phyloP scores from a whole-genome alignment of 2,797 vertebrate species.

The Danio jaintianensis region DNA sequence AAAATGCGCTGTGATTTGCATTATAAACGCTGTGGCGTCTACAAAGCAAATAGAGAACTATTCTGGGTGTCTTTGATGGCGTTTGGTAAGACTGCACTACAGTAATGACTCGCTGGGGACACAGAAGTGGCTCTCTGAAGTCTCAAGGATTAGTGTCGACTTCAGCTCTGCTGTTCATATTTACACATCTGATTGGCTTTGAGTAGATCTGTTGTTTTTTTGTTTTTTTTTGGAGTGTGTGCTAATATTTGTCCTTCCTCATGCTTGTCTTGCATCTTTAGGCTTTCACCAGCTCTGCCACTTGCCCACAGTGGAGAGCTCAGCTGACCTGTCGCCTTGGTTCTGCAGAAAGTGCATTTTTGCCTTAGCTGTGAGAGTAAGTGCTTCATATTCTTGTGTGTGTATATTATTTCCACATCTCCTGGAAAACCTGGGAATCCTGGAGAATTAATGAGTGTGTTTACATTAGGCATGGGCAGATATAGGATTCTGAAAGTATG shows the following conservation, averaged over 20 bases:
- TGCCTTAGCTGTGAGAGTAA: slow-evolving; percentile 94
- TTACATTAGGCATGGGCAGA: too few species aligned
- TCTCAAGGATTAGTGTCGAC: slow-evolving; percentile 50
- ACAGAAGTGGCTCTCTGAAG: slow-evolving; percentile 34
- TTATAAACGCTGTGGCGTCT: slow-evolving; percentile 25
- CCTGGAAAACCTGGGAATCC: too few species aligned
- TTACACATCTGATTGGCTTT: slow-evolving; percentile 52
- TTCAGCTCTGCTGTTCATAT: slow-evolving; percentile 48
- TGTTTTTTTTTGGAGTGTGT: background rate
- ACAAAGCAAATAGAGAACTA: slow-evolving; percentile 44
- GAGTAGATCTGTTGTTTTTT: slow-evolving; percentile 32
- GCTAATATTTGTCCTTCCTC: slow-evolving; percentile 35
- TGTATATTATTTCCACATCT: background rate
- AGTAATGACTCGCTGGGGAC: background rate
- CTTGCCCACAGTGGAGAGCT: slow-evolving; percentile 83
- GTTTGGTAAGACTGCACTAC: slow-evolving; percentile 43
- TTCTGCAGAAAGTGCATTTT: slow-evolving; percentile 96
- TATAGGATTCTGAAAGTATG: too few species aligned
- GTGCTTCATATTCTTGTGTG: slow-evolving; percentile 40
- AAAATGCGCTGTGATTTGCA: slow-evolving; percentile 28
- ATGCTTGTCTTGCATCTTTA: slow-evolving; percentile 63
- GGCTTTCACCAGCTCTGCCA: slow-evolving; percentile 97
- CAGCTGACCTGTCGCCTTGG: slow-evolving; percentile 80
- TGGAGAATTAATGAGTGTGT: too few species aligned
- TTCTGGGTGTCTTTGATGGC: slow-evolving; percentile 44